Conservation (phyloP, 2,113 vertebrate species). For the Gnathonemus longibarbis region DNA sequence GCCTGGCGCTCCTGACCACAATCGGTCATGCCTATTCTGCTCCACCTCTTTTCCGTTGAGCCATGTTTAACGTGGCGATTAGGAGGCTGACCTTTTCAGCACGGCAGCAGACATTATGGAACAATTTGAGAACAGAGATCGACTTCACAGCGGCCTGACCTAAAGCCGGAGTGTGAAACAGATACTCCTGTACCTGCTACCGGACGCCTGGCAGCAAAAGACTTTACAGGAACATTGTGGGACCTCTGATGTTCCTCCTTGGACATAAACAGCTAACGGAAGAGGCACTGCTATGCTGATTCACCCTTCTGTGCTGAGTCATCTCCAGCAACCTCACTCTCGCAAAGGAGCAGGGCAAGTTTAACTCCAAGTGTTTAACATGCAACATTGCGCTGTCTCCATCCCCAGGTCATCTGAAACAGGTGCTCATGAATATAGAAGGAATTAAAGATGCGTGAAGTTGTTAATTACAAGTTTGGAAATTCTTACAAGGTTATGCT, state of each 20-base stretch:
- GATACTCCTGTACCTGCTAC: background rate
- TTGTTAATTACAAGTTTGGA: constrained; percentile 51
- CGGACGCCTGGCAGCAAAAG: background rate
- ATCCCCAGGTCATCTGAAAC: constrained; percentile 44
- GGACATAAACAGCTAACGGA: background rate
- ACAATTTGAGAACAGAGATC: background rate
- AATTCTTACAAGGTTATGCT: constrained; percentile 44
- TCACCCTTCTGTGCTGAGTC: constrained; percentile 2
- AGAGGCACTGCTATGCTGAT: background rate
- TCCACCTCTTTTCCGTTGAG: background rate
- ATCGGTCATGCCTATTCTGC: background rate
- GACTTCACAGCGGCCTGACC: background rate
- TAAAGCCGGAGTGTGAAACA: background rate
- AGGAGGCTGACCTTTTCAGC: background rate
- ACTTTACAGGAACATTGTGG: background rate
- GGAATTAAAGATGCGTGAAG: constrained; percentile 50
- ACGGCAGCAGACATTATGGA: background rate
- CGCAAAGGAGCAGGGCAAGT: background rate
- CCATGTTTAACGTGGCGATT: background rate
- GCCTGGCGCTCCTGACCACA: background rate
- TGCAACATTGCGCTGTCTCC: constrained; percentile 24
- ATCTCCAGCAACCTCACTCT: background rate
- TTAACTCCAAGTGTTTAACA: constrained; percentile 34
- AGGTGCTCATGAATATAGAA: constrained; percentile 62
- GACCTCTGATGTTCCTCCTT: background rate